Conservation (phyloP, 2,113 vertebrate species). For the Octodon degus region DNA sequence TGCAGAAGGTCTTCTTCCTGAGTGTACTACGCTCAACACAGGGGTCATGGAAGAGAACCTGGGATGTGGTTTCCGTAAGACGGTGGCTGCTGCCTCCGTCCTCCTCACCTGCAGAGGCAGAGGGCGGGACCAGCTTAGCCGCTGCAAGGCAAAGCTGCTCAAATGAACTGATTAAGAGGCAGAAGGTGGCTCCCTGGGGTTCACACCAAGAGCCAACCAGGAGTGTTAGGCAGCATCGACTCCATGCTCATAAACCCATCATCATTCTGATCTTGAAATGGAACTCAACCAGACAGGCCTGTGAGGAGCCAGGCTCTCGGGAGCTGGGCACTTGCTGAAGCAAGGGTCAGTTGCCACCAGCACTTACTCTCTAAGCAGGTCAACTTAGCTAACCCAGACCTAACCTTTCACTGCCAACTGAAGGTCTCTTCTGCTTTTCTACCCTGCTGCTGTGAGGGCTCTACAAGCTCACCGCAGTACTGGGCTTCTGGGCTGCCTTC, state of each 20-base stretch:
- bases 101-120: neutral
- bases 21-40: neutral
- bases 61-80: neutral
- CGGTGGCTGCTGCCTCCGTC: neutral
- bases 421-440: conserved; percentile 24
- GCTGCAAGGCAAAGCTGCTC: neutral
- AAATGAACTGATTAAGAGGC: neutral
- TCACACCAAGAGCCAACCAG: neutral
- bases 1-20: neutral
- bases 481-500: conserved; percentile 25
- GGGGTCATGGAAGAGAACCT: neutral
- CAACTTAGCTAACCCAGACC: neutral
- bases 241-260: neutral
- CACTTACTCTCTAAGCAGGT: neutral
- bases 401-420: neutral
- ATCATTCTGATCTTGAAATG: neutral
- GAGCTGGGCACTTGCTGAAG: neutral
- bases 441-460: neutral
- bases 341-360: neutral
- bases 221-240: neutral
- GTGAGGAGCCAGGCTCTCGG: neutral
- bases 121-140: neutral
- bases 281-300: neutral
- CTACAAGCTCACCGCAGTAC: neutral
- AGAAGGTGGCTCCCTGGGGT: neutral